phyloP scores from a whole-genome alignment of 2,113 vertebrate genomes.

The Poecilia latipinna region DNA sequence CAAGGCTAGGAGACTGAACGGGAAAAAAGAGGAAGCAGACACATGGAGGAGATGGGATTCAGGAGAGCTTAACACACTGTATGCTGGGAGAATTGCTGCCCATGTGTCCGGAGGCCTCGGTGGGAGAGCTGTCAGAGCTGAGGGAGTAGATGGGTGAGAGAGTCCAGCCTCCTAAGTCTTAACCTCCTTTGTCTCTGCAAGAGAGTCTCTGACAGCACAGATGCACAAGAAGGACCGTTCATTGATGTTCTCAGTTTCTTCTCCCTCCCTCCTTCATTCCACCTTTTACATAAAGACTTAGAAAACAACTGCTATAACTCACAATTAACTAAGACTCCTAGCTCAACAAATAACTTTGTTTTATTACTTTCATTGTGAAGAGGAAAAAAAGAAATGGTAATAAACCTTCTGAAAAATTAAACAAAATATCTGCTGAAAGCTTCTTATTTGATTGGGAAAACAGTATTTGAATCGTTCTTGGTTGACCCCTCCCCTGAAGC shows the following conservation, averaged over 20 bases:
- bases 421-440: too few species aligned
- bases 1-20: constrained; percentile 29
- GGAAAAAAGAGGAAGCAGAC: constrained; percentile 34
- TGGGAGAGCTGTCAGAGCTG: constrained; percentile 66
- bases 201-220: constrained; percentile 69
- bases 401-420: too few species aligned
- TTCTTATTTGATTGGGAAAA: too few species aligned
- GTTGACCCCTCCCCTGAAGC: too few species aligned
- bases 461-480: too few species aligned
- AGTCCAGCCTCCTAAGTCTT: constrained; percentile 62
- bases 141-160: constrained; percentile 69
- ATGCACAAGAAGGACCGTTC: constrained; percentile 72
- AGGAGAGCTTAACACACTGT: constrained; percentile 54
- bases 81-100: constrained; percentile 30
- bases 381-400: too few species aligned
- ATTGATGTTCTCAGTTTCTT: constrained; percentile 24
- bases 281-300: constrained; percentile 4
- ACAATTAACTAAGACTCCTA: not conserved
- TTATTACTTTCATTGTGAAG: too few species aligned
- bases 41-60: constrained; percentile 40
- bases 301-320: not conserved
- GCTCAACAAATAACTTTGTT: too few species aligned
- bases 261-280: constrained; percentile 7
- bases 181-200: constrained; percentile 67
- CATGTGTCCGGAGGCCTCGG: constrained; percentile 37